These are phyloP conservation scores for Asteroscopus sphinx DNA, from an alignment of 2,888 invertebrate species.

Conservation along the genomic window DNA sequence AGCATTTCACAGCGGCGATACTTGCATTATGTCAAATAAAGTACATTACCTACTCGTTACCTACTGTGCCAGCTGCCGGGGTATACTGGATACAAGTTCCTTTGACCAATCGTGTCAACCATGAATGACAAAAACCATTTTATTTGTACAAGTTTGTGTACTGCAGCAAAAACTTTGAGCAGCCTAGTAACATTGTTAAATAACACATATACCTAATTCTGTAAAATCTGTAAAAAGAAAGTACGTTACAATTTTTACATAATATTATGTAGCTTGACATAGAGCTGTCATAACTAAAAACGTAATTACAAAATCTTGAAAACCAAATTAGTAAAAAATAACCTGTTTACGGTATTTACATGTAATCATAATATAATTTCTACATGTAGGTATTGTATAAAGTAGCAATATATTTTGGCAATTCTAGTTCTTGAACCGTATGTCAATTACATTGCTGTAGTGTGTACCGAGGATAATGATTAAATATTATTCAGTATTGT, in stretches of 20 bases:
- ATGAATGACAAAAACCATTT: not conserved
- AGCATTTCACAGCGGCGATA: too few relatives aligned
- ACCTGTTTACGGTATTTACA: too few relatives aligned
- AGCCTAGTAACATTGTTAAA: not conserved
- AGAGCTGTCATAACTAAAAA: too few relatives aligned
- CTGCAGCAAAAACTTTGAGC: not conserved
- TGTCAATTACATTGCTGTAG: constrained; percentile 47
- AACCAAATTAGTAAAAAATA: not conserved
- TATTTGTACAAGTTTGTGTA: not conserved
- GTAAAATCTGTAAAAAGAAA: too few relatives aligned
- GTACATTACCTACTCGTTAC: too few relatives aligned
- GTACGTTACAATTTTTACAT: too few relatives aligned
- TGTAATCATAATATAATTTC: constrained; percentile 2
- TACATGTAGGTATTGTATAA: constrained; percentile 37
- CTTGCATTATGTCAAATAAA: too few relatives aligned
- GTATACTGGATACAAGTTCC: not conserved
- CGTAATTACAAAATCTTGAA: not conserved
- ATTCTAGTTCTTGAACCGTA: constrained; percentile 40
- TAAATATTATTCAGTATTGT: constrained; percentile 61
- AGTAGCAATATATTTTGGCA: constrained; percentile 20
- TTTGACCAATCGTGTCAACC: not conserved
- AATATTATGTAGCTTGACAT: too few relatives aligned
- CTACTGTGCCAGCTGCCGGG: not conserved
- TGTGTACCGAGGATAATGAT: constrained; percentile 26
- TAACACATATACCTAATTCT: too few relatives aligned